Evolutionary conservation across 2,113 vertebrate genomes (phyloP).

Genomic region (Parotia lawesii): DNA sequence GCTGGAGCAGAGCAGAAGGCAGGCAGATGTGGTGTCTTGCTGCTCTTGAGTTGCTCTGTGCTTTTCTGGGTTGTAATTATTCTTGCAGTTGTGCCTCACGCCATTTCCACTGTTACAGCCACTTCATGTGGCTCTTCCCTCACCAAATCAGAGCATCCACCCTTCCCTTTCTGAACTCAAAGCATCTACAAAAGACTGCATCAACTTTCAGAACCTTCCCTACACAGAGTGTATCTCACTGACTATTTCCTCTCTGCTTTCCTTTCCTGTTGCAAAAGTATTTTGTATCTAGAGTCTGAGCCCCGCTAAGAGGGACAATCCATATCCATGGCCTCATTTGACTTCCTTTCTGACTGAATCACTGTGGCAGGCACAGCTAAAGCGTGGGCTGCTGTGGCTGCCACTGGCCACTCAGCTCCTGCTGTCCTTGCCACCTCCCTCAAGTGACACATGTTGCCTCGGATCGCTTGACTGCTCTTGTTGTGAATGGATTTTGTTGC

Average conservation of each 20-base stretch:
- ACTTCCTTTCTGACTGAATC: not conserved
- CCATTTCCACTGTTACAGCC: not conserved
- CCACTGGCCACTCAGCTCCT: not conserved
- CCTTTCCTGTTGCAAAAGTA: not conserved
- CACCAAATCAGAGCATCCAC: not conserved
- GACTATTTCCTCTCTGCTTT: not conserved
- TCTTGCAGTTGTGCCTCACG: not conserved
- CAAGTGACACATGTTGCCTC: fast-evolving
- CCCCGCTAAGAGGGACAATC: not conserved
- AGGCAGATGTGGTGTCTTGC: not conserved
- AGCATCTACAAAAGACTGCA: not conserved
- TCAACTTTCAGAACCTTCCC: not conserved
- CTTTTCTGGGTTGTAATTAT: not conserved
- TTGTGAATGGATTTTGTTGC: fast-evolving
- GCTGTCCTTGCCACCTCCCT: fast-evolving
- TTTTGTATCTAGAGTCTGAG: fast-evolving
- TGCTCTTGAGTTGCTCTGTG: not conserved
- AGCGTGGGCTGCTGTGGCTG: not conserved
- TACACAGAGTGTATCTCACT: not conserved
- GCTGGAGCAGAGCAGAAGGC: not conserved
- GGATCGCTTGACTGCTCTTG: not conserved
- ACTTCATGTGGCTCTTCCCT: not conserved
- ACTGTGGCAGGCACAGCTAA: not conserved
- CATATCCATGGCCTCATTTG: not conserved
- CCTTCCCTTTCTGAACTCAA: not conserved